Percentiles rank a stretch among this genome's conserved stretches.
Evolutionary conservation across 2,797 vertebrate species (phyloP).

Genomic region (Notamacropus eugenii): DNA sequence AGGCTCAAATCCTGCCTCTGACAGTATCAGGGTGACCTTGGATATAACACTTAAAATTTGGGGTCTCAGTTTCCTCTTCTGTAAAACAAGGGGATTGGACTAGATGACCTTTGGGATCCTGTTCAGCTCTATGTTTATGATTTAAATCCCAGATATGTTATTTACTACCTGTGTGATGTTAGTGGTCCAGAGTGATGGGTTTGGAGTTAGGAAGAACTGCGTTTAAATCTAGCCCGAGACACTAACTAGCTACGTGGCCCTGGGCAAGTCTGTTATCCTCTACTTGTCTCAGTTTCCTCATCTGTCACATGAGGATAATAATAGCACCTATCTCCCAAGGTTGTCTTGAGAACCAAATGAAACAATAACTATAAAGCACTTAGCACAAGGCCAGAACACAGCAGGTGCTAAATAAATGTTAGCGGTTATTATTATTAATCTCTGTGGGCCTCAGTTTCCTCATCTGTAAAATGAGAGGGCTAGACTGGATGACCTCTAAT

Average conservation of each 20-base stretch:
- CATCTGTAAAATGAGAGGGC: background rate
- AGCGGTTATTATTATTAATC: background rate
- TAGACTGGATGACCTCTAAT: background rate
- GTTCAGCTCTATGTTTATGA: background rate
- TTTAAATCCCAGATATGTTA: background rate
- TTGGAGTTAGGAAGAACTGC: background rate
- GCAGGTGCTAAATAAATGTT: background rate
- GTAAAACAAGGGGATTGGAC: background rate
- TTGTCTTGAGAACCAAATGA: background rate
- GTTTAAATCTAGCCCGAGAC: background rate
- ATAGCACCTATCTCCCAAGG: background rate
- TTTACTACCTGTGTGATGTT: background rate
- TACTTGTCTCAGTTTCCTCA: background rate
- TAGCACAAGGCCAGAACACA: background rate
- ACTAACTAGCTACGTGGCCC: background rate
- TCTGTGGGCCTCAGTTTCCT: background rate
- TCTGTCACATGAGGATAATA: background rate
- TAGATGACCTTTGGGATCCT: background rate
- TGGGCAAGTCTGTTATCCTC: background rate
- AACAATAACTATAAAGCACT: background rate
- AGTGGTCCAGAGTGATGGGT: background rate
- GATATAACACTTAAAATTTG: background rate
- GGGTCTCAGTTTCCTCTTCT: background rate
- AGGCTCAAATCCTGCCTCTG: background rate
- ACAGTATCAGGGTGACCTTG: background rate